These are phyloP conservation scores for Scelioninae gen. 1 DNA, from an alignment of 2,888 invertebrate genomes.

Conservation along the genomic window DNA sequence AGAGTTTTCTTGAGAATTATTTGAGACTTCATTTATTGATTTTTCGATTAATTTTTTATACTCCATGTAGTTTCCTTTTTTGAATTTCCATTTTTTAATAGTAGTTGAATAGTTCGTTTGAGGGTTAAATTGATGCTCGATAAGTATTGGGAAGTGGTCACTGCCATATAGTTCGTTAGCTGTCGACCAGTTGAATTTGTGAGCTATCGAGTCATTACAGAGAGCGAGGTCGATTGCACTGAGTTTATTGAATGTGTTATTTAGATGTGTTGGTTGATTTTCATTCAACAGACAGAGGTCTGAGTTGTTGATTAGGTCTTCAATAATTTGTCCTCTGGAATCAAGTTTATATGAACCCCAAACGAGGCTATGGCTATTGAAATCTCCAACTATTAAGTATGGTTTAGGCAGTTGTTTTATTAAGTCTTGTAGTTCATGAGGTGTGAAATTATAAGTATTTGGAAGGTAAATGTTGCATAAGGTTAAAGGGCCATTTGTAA, in stretches of 20 bases:
- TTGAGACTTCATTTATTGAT: too few species aligned
- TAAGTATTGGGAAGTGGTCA: conserved; percentile 52
- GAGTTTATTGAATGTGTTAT: background rate
- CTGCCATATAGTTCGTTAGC: conserved; percentile 34
- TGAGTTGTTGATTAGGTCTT: conserved; percentile 48
- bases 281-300: conserved; percentile 54
- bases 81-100: too few species aligned
- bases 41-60: too few species aligned
- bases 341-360: conserved; percentile 69
- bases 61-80: too few species aligned
- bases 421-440: conserved; percentile 49
- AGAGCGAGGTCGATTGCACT: conserved; percentile 13
- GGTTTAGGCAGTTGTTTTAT: conserved; percentile 71
- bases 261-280: conserved; percentile 60
- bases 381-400: conserved; percentile 71
- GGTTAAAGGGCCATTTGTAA: conserved; percentile 32
- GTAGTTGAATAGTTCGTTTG: too few species aligned
- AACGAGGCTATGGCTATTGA: conserved; percentile 67
- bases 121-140: too few species aligned
- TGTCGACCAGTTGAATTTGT: conserved; percentile 9
- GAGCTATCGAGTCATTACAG: background rate
- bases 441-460: conserved; percentile 32
- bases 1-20: too few species aligned
- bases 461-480: conserved; percentile 70
- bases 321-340: conserved; percentile 59